Evolutionary conservation across 1,140 invertebrate species (phyloP), one percentile per base, ranked within the genome.

Genomic region (Papilio glaucus): DNA sequence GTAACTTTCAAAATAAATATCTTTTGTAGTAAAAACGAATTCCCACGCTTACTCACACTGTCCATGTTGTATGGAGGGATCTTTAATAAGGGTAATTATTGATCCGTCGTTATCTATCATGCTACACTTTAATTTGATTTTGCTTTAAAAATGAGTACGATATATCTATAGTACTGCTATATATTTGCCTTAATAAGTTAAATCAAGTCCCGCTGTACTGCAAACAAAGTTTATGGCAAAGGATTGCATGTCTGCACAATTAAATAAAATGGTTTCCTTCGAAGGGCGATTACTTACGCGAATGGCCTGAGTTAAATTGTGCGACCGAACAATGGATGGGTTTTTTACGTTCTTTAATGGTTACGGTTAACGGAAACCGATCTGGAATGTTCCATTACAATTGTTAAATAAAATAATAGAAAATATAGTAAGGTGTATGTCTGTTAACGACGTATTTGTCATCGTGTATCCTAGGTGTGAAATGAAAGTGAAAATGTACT

Each of bases 181-280:
- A n/a, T n/a, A n/a, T n/a, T n/a, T n/a, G 10, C 26, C 39, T 0
- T 21, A 45, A 63, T 4, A 38, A 15, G 61, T 63, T 29, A 63
- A 63, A 38, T 67, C 8, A 45, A 41, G 33, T 45, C 24, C 39
- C n/a, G n/a, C n/a, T n/a, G n/a, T n/a, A n/a, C n/a, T n/a, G n/a
- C n/a, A n/a, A 26, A 67, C 63, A n/a, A 26, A 29, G 6, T 67
- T 45, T 10, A 21, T 12, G 62, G 29, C 21, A 67, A 71, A 75
- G 13, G 74, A 61, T 76, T 74, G 77, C 77, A 76, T 83, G 74
- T 72, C 15, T 26, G 72, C n/a, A 72, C 75, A 74, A 79, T 77
- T 75, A 81, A 74, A 78, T 79, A 76, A 77, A 79, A 79, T 75
- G 69, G 71, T 74, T 72, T 67, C 39, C 69, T 74, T 72, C 65